These are phyloP conservation scores for Hiodon alosoides DNA, from an alignment of 2,113 vertebrate genomes.

Conservation along the genomic window DNA sequence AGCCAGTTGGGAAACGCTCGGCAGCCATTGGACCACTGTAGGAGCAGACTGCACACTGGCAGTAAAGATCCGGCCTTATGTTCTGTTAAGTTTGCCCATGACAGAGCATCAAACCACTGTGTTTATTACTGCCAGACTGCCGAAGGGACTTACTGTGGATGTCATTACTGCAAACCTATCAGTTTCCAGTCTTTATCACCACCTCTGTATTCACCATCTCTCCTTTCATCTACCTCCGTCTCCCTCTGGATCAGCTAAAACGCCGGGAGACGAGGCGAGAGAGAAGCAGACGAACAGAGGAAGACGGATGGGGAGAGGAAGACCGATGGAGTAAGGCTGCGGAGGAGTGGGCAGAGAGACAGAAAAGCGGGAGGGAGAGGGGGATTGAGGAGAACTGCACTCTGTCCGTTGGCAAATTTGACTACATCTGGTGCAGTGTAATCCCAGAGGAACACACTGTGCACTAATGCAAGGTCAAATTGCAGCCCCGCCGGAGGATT, in stretches of 20 bases:
- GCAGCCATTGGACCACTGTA: too few relatives aligned
- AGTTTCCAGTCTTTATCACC: background rate
- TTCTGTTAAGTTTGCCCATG: too few relatives aligned
- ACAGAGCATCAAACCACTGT: background rate
- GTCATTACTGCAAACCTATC: background rate
- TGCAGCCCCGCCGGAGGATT: constrained; percentile 4
- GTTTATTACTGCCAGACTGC: background rate
- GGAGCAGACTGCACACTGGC: too few relatives aligned
- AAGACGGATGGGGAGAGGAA: background rate
- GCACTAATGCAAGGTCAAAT: background rate
- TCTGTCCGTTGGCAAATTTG: constrained; percentile 5
- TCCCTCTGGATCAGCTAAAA: background rate
- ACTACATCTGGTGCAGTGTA: constrained; percentile 18
- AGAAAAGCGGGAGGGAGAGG: background rate
- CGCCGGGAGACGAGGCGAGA: constrained; percentile 10
- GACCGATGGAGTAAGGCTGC: background rate
- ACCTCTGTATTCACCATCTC: background rate
- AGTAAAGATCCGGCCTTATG: too few relatives aligned
- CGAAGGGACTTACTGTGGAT: background rate
- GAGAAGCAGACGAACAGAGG: background rate
- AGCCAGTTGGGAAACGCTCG: background rate
- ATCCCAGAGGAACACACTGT: background rate
- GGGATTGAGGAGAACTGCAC: background rate
- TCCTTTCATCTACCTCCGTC: background rate
- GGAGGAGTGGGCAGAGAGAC: background rate